Conservation (phyloP, 2,888 invertebrate species). For the Nycteola revayana region DNA sequence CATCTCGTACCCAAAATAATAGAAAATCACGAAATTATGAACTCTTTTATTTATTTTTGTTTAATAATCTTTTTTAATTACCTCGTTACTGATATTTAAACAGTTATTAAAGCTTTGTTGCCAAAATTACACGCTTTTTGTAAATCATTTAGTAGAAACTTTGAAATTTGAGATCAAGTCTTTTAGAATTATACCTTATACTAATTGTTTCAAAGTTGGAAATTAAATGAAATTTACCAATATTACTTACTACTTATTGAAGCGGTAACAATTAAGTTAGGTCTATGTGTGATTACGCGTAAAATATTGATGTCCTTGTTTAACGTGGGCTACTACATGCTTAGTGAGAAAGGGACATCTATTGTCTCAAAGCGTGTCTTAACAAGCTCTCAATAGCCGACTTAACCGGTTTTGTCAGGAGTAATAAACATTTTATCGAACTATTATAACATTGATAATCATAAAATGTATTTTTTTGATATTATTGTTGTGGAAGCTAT, state of each 20-base stretch:
- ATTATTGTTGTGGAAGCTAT: too few relatives aligned
- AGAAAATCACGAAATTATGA: slow-evolving; percentile 43
- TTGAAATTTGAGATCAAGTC: slow-evolving; percentile 56
- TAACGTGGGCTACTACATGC: slow-evolving; percentile 17
- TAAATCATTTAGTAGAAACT: slow-evolving; percentile 45
- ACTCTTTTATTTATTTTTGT: slow-evolving; percentile 15
- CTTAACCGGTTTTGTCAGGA: slow-evolving; percentile 70
- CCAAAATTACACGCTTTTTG: slow-evolving; percentile 48
- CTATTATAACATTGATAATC: too few relatives aligned
- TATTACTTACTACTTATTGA: slow-evolving; percentile 40
- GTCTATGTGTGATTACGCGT: slow-evolving; percentile 51
- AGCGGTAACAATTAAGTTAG: slow-evolving; percentile 43
- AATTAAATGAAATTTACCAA: slow-evolving; percentile 28
- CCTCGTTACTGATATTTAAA: slow-evolving; percentile 17
- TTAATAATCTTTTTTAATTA: slow-evolving; percentile 12
- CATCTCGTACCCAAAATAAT: slow-evolving; percentile 43
- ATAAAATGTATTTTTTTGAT: too few relatives aligned
- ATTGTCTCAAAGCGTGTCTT: slow-evolving; percentile 34
- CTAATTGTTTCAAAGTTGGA: slow-evolving; percentile 18
- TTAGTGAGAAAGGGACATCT: slow-evolving; percentile 45
- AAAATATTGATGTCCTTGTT: slow-evolving; percentile 42
- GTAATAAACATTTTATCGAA: slow-evolving; percentile 43
- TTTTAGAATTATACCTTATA: slow-evolving; percentile 37
- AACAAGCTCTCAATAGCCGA: slow-evolving; percentile 64
- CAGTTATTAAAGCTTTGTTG: slow-evolving; percentile 27